Evolutionary conservation across 2,888 invertebrate genomes (phyloP).

Genomic region (Diaperis boleti): DNA sequence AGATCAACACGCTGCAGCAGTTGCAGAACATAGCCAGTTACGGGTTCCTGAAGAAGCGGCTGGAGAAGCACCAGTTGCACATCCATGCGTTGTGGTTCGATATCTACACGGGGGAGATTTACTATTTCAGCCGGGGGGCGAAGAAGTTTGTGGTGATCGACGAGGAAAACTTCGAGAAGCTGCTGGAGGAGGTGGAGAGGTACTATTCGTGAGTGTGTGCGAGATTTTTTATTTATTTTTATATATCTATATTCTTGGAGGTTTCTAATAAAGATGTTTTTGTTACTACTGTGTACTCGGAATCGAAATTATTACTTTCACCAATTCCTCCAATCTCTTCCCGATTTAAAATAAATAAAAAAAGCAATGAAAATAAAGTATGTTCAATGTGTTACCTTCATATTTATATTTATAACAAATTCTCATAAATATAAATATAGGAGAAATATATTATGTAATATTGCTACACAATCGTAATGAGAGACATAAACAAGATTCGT

Average conservation of each 20-base stretch:
- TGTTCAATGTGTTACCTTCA: constrained; percentile 16
- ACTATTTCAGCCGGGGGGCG: constrained; percentile 89
- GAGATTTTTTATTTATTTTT: neutral
- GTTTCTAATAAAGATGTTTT: too few species aligned
- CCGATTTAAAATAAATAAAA: neutral
- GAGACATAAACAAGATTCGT: constrained; percentile 10
- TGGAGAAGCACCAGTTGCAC: constrained; percentile 85
- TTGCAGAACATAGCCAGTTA: constrained; percentile 94
- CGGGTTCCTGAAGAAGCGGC: constrained; percentile 85
- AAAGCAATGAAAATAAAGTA: constrained; percentile 5
- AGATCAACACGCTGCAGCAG: constrained; percentile 94
- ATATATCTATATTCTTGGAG: constrained; percentile 12
- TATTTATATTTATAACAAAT: constrained; percentile 30
- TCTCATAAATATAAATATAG: constrained; percentile 26
- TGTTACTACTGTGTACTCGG: too few species aligned
- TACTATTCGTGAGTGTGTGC: constrained; percentile 80
- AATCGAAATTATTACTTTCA: too few species aligned
- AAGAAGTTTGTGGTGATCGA: constrained; percentile 90
- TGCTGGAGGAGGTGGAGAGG: constrained; percentile 81
- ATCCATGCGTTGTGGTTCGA: constrained; percentile 98
- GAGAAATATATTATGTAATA: constrained; percentile 24
- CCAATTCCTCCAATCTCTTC: too few species aligned
- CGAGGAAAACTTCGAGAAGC: constrained; percentile 80
- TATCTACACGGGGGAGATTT: constrained; percentile 96
- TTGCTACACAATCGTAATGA: constrained; percentile 22